These are phyloP conservation scores for Todiramphus saurophagus DNA, from an alignment of 2,113 vertebrate genomes.

Conservation along the genomic window DNA sequence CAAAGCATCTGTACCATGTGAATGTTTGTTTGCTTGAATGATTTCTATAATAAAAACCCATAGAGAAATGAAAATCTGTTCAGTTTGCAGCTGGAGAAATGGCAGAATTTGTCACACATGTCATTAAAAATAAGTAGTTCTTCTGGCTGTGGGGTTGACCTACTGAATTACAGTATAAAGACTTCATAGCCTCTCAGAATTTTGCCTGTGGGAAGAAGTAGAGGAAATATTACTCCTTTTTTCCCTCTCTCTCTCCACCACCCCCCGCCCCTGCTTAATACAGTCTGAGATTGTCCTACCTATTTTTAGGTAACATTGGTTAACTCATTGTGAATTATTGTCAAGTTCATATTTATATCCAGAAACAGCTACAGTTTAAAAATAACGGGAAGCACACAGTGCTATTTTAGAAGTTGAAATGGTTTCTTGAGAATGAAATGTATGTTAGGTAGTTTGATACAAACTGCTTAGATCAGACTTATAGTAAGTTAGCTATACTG, in stretches of 20 bases:
- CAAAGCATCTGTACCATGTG: rapidly evolving
- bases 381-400: neutral
- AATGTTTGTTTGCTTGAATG: neutral
- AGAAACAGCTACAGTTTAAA: neutral
- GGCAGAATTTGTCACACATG: neutral
- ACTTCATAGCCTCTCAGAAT: neutral
- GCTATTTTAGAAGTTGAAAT: neutral
- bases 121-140: neutral
- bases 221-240: neutral
- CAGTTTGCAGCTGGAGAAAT: neutral
- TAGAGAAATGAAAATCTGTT: neutral
- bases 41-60: neutral
- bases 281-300: neutral
- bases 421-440: neutral
- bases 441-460: neutral
- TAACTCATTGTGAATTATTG: neutral
- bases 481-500: neutral
- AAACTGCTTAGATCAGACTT: neutral
- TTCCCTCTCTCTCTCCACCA: rapidly evolving
- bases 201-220: neutral
- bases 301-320: neutral
- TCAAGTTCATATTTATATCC: neutral
- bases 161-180: neutral
- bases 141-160: neutral
- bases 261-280: neutral